Base-by-base conservation (phyloP, 2,113 vertebrate genomes). In the Dasyornis broadbenti region DNA sequence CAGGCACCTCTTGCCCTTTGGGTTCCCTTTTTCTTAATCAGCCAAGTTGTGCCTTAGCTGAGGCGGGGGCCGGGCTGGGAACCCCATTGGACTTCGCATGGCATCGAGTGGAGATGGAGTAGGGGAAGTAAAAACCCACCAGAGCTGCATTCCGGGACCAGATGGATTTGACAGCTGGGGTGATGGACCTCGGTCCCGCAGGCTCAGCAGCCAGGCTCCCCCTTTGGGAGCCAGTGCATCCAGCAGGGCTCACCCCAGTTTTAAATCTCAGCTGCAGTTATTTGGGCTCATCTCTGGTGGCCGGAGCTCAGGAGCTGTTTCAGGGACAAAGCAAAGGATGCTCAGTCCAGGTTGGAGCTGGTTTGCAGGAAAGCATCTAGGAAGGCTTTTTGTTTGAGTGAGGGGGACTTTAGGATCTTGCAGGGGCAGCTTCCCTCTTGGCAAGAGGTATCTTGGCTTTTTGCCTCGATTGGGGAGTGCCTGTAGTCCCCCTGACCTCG, bases 11-110 rank as follows among this genome's bases (percentile, higher is more conserved):
- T 23, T 44, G 18, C 50, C 69, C 18, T 13, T 64, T 21, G 40
- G 37, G 35, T 18, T 57, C 31, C 59, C 30, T 54, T 57, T 37
- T 70, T 45, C 45, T 68, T 49, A 68, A 71, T 45, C 86, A 90
- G 52, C 91, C 94, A 0, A 81, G 54, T 84, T 66, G 95, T 95
- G 94, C 95, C 94, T 97, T 94, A 94, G 33, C 54, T 24, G 5
- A 39, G 47, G 56, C 0, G 3, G 54, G 90, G 40, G 11, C n/a
- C 4, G 7, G 30, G 39, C 68, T 53, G 61, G 72, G 52, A 75
- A 31, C n/a, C 42, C 44, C 13, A 0, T 1, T 1, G 30, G 23
- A 50, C 28, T n/a, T 54, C 16, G 0, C n/a, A 12, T 1, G 10
- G 59, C 44, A 3, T 13, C 1, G 2, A 47, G 42, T 17, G 61